Percentiles rank a stretch among this genome's conserved stretches.
Conservation (phyloP, 1,140 invertebrate species). For the Trachelipus rathkii region DNA sequence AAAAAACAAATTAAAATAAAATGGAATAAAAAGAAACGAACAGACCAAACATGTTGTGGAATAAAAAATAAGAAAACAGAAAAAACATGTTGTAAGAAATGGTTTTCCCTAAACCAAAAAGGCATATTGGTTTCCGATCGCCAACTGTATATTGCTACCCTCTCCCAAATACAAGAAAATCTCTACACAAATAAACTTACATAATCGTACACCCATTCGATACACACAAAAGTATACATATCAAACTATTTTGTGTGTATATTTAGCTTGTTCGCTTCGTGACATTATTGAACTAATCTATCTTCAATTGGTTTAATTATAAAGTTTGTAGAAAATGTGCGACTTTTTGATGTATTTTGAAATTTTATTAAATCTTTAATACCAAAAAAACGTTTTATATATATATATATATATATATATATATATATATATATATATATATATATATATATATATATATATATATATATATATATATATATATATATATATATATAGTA, state of each 20-base stretch:
- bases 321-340: too few relatives aligned
- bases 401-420: constrained; percentile 13
- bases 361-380: not conserved
- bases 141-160: not conserved
- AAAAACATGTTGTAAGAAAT: not conserved
- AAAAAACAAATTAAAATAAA: too few relatives aligned
- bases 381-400: too few relatives aligned
- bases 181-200: not conserved
- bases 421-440: not conserved
- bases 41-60: too few relatives aligned
- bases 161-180: not conserved
- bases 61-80: too few relatives aligned
- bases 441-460: not conserved
- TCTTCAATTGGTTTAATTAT: too few relatives aligned
- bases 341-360: too few relatives aligned
- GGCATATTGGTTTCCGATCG: not conserved
- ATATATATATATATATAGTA: not conserved
- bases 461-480: constrained; percentile 16
- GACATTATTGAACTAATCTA: too few relatives aligned
- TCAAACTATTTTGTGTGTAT: too few relatives aligned
- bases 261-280: too few relatives aligned
- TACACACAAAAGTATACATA: too few relatives aligned
- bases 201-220: not conserved
- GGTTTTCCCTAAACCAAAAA: not conserved
- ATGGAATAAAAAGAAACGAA: too few relatives aligned